Conservation (phyloP, 2,113 vertebrate genomes). For the Saguinus midas region DNA sequence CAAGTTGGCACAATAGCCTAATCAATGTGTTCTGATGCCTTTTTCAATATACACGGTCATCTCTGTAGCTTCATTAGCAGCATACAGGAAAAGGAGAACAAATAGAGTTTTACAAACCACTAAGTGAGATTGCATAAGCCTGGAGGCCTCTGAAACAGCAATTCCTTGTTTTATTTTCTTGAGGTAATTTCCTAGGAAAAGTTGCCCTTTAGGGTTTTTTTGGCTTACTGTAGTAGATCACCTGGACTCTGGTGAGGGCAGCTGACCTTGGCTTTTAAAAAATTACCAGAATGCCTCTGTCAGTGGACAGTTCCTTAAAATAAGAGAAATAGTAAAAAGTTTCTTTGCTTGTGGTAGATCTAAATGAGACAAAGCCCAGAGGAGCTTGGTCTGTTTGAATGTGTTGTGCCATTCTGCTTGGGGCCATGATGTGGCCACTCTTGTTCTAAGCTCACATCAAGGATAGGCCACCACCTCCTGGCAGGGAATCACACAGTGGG, state of each 20-base stretch:
- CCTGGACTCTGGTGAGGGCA: background rate
- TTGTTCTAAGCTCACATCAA: background rate
- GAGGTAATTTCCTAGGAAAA: background rate
- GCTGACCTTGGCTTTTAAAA: background rate
- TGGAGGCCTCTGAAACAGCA: background rate
- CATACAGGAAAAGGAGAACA: background rate
- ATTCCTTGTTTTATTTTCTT: slow-evolving; percentile 32
- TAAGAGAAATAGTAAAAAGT: background rate
- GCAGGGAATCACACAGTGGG: background rate
- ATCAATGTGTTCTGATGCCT: slow-evolving; percentile 47
- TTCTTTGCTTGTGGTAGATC: background rate
- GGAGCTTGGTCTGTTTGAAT: background rate
- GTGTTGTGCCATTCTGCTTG: background rate
- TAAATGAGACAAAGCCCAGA: slow-evolving; percentile 32
- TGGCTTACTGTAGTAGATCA: background rate
- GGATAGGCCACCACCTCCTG: background rate
- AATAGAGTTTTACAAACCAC: slow-evolving; percentile 35
- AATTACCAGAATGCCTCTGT: background rate
- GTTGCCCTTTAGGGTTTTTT: background rate
- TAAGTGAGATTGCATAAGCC: background rate
- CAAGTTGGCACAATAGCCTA: slow-evolving; percentile 51
- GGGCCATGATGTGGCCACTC: background rate
- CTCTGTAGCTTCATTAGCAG: slow-evolving; percentile 51
- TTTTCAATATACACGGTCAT: slow-evolving; percentile 54
- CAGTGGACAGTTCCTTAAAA: background rate